These are phyloP conservation scores for Lasioglossum marginatum DNA, from an alignment of 2,888 invertebrate genomes.

Conservation along the genomic window DNA sequence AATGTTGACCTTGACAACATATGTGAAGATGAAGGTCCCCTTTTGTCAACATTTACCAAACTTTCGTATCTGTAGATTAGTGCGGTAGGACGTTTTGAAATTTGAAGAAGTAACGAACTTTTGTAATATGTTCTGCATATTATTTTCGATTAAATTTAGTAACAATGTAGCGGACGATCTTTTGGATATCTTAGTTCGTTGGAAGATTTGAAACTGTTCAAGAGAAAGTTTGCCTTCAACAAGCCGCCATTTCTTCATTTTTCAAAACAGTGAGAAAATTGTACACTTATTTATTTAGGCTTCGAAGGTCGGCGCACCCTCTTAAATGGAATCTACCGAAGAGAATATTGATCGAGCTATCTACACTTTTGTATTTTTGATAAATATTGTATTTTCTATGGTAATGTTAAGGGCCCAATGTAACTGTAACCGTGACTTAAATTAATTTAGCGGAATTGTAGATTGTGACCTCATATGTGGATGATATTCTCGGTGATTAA, in stretches of 20 bases:
- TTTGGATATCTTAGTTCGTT: background rate
- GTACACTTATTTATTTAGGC: background rate
- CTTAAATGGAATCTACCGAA: background rate
- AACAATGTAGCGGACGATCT: background rate
- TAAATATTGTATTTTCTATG: conserved; percentile 32
- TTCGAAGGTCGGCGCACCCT: background rate
- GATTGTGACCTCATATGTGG: conserved; percentile 40
- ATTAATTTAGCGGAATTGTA: conserved; percentile 38
- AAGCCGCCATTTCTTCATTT: background rate
- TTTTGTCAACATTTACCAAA: too few species aligned
- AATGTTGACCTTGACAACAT: too few species aligned
- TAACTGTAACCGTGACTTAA: conserved; percentile 37
- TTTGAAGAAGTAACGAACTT: background rate
- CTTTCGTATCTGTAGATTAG: background rate
- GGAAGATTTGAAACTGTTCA: background rate
- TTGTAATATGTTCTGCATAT: background rate
- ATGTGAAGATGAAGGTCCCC: too few species aligned
- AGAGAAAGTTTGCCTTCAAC: background rate
- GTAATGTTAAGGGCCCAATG: conserved; percentile 20
- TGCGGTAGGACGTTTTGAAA: background rate
- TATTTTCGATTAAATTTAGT: background rate
- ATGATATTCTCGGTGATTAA: conserved; percentile 59
- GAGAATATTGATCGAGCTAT: background rate
- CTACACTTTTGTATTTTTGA: conserved; percentile 43
- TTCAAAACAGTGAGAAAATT: background rate